These are phyloP conservation scores for Anthoptus insignis DNA, from an alignment of 2,888 invertebrate genomes.

Conservation along the genomic window DNA sequence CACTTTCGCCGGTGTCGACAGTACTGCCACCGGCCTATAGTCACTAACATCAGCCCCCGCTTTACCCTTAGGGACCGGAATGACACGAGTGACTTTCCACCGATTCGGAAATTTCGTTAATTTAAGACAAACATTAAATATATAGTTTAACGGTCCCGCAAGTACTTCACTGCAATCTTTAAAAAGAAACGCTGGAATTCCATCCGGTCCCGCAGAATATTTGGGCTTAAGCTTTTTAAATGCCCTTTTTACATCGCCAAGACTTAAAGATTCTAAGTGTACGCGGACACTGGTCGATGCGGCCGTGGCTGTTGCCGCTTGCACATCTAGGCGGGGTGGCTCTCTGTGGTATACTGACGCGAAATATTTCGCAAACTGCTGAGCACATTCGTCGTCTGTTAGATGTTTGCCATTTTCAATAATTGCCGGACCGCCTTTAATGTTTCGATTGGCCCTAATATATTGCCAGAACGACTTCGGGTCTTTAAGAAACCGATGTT, in stretches of 20 bases:
- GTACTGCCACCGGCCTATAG: constrained; percentile 33
- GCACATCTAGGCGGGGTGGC: no score
- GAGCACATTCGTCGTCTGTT: constrained; percentile 27
- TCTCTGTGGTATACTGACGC: constrained; percentile 27
- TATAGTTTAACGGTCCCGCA: no score
- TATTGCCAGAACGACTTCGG: constrained; percentile 42
- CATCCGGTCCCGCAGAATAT: no score
- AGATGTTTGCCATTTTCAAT: constrained; percentile 31
- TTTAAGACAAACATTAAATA: constrained; percentile 31
- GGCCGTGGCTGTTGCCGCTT: no score
- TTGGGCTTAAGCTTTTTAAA: no score
- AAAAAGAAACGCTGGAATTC: no score
- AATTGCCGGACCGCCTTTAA: background rate
- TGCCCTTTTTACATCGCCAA: no score
- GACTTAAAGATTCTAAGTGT: no score
- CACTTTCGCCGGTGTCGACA: constrained; percentile 25
- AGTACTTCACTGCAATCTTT: no score
- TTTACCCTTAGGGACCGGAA: constrained; percentile 30
- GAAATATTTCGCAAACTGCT: constrained; percentile 39
- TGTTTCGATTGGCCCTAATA: constrained; percentile 24
- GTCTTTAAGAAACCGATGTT: constrained; percentile 34
- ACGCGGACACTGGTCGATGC: no score
- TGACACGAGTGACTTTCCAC: constrained; percentile 17
- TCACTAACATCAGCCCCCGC: constrained; percentile 19
- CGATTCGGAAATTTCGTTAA: constrained; percentile 4